phyloP scores from a whole-genome alignment of 2,888 invertebrate species.

The Parnassius smintheus region DNA sequence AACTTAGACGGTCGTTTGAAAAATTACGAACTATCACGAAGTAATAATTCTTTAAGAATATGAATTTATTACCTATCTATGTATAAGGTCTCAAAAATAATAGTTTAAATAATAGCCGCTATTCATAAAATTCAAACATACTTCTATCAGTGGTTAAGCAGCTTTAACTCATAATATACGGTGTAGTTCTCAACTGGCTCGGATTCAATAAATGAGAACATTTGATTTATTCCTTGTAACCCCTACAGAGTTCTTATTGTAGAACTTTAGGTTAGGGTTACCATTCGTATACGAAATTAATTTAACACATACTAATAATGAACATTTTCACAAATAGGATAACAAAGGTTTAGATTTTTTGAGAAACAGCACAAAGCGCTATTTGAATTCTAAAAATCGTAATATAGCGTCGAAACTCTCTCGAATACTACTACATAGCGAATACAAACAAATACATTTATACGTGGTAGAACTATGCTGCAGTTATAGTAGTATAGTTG shows the following conservation, averaged over 20 bases:
- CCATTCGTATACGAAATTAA: neutral
- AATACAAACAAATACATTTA: too few species aligned
- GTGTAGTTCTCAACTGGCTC: slow-evolving; percentile 30
- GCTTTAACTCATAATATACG: slow-evolving; percentile 30
- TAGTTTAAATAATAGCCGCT: too few species aligned
- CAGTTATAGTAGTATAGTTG: too few species aligned
- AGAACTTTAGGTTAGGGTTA: slow-evolving; percentile 36
- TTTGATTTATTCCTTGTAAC: slow-evolving; percentile 73
- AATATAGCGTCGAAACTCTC: too few species aligned
- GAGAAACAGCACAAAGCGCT: neutral
- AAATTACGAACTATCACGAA: too few species aligned
- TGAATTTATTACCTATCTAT: too few species aligned
- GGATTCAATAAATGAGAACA: slow-evolving; percentile 58
- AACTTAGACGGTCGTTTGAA: too few species aligned
- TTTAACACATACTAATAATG: neutral
- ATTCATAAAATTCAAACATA: too few species aligned
- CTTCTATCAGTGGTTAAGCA: slow-evolving; percentile 18
- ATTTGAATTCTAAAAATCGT: neutral
- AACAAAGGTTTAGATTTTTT: neutral
- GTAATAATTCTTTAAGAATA: too few species aligned
- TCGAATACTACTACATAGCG: too few species aligned
- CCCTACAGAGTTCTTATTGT: slow-evolving; percentile 58
- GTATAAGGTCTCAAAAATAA: too few species aligned
- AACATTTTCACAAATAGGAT: neutral
- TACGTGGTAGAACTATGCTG: too few species aligned